phyloP scores from a whole-genome alignment of 1,140 invertebrate species.

The Drosophila orena region DNA sequence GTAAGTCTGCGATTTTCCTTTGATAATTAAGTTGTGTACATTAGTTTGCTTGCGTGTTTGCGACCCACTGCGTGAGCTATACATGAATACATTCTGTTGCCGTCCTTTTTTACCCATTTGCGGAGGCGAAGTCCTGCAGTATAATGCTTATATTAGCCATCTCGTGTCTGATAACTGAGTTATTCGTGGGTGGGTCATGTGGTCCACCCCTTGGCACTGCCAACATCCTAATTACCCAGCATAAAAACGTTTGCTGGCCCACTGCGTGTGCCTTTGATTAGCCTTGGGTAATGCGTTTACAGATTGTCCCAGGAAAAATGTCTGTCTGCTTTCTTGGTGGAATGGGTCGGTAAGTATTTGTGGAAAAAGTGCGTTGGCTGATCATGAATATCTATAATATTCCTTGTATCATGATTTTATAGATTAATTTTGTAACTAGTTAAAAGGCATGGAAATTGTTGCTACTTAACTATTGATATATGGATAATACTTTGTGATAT shows the following conservation, averaged over 20 bases:
- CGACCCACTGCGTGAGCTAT: constrained; percentile 40
- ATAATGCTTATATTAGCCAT: constrained; percentile 56
- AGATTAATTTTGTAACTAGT: neutral
- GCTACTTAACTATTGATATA: neutral
- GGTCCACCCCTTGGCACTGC: constrained; percentile 32
- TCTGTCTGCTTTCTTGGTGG: constrained; percentile 6
- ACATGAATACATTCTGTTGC: neutral
- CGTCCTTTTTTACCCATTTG: constrained; percentile 31
- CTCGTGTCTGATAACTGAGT: constrained; percentile 56
- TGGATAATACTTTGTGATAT: constrained; percentile 2
- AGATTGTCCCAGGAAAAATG: constrained; percentile 25
- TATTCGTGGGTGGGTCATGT: constrained; percentile 34
- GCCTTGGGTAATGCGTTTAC: constrained; percentile 47
- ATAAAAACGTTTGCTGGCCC: constrained; percentile 47
- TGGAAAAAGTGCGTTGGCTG: constrained; percentile 9
- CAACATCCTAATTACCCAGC: constrained; percentile 53
- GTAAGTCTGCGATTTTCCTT: constrained; percentile 60
- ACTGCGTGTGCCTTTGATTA: constrained; percentile 55
- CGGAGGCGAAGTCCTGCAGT: constrained; percentile 16
- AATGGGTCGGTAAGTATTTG: constrained; percentile 20
- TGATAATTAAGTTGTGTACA: constrained; percentile 64
- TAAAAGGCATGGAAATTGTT: neutral
- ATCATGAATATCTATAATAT: constrained; percentile 16
- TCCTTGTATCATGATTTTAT: constrained; percentile 11
- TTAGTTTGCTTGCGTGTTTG: constrained; percentile 56